A percentile compares a stretch with the other conserved stretches of the same genome.
Conservation (phyloP, 2,888 invertebrate genomes). For the Synanthedon vespiformis region DNA sequence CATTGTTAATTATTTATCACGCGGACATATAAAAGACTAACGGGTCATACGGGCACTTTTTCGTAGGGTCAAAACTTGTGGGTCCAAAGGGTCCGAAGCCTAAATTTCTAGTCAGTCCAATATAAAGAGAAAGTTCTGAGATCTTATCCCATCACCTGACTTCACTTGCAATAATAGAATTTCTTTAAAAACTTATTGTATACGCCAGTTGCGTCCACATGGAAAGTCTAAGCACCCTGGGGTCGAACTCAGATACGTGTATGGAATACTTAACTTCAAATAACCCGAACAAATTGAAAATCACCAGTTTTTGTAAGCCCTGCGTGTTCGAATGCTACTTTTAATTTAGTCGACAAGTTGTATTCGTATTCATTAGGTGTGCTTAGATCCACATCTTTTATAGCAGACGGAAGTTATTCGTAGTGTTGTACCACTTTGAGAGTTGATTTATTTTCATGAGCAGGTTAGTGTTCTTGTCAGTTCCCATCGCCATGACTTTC, state of each 20-base stretch:
- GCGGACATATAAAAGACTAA: too few relatives aligned
- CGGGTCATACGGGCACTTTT: too few relatives aligned
- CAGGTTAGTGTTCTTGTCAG: too few relatives aligned
- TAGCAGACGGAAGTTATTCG: conserved; percentile 36
- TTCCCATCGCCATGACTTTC: too few relatives aligned
- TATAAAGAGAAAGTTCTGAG: too few relatives aligned
- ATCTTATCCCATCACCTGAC: not conserved
- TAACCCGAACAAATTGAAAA: not conserved
- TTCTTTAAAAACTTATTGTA: not conserved
- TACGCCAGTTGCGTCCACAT: not conserved
- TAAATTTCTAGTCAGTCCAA: too few relatives aligned
- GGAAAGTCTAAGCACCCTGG: not conserved
- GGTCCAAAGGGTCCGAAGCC: too few relatives aligned
- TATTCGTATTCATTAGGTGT: conserved; percentile 39
- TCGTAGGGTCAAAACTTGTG: too few relatives aligned
- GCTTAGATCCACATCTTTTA: conserved; percentile 27
- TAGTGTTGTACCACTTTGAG: not conserved
- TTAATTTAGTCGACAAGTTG: conserved; percentile 19
- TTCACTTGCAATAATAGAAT: not conserved
- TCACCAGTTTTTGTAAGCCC: conserved; percentile 1
- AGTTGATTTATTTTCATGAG: too few relatives aligned
- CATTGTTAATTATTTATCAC: too few relatives aligned
- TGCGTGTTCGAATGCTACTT: conserved; percentile 4
- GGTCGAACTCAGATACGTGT: not conserved
- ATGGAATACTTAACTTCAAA: conserved; percentile 1